A percentile compares a stretch with the other conserved stretches of the same genome.
Conservation (phyloP, 2,113 vertebrate species). For the Acrocephalus kingi region DNA sequence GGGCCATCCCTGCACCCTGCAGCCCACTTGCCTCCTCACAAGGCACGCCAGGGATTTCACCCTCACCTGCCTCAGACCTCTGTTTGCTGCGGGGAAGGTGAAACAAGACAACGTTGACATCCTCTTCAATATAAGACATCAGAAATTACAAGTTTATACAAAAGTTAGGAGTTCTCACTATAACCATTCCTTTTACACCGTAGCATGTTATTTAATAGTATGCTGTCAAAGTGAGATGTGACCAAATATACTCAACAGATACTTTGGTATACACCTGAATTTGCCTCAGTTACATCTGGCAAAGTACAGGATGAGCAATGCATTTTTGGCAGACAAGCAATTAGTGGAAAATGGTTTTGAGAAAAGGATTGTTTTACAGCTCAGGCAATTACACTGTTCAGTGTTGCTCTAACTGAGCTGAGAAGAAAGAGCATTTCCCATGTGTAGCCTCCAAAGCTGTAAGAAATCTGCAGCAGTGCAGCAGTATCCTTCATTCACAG, state of each 20-base stretch:
- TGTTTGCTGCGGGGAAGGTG: not conserved
- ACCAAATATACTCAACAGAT: not conserved
- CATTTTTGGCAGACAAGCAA: conserved; percentile 1
- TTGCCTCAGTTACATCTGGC: not conserved
- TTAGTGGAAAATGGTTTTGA: not conserved
- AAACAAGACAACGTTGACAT: not conserved
- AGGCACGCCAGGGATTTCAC: not conserved
- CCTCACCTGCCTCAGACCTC: not conserved
- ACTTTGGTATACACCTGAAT: not conserved
- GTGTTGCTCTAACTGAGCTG: not conserved
- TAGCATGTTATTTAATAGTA: not conserved
- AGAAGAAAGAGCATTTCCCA: not conserved
- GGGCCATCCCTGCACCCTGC: not conserved
- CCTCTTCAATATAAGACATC: not conserved
- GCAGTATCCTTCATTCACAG: not conserved
- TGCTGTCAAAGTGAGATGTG: not conserved
- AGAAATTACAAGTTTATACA: not conserved
- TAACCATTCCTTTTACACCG: not conserved
- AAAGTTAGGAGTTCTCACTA: not conserved
- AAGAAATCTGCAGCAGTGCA: not conserved
- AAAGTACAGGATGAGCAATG: not conserved
- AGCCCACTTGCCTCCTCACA: not conserved
- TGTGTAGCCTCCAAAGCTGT: not conserved
- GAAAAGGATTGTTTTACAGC: not conserved
- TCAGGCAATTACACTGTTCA: not conserved